Conservation (phyloP, 1,140 invertebrate genomes). For the Trichomalopsis sarcophagae region DNA sequence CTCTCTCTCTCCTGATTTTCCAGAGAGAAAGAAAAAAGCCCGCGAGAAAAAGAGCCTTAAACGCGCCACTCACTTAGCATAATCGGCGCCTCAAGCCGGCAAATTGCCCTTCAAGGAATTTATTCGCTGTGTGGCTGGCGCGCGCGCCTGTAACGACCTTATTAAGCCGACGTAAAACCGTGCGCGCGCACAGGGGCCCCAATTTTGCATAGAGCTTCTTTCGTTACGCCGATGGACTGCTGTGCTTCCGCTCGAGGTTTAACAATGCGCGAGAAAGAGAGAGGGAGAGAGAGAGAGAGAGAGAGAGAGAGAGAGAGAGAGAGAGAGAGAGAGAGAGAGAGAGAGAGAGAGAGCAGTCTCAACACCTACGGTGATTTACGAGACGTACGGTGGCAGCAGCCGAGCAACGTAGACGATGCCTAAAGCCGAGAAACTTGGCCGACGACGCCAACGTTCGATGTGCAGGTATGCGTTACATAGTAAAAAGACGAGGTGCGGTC, state of each 20-base stretch:
- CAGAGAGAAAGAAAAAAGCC: background rate
- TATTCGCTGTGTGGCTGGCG: slow-evolving; percentile 19
- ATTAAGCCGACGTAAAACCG: slow-evolving; percentile 42
- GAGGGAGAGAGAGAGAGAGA: too few species aligned
- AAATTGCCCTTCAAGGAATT: slow-evolving; percentile 48
- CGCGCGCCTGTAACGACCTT: slow-evolving; percentile 32
- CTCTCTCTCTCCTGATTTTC: background rate
- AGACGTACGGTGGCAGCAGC: slow-evolving; percentile 43
- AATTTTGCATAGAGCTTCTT: slow-evolving; percentile 45
- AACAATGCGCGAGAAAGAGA: slow-evolving; percentile 42
- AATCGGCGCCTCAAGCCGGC: slow-evolving; percentile 44
- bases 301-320: too few species aligned
- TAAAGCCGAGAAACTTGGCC: background rate
- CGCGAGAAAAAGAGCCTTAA: slow-evolving; percentile 17
- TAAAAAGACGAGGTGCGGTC: background rate
- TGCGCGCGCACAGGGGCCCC: slow-evolving; percentile 13
- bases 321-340: too few species aligned
- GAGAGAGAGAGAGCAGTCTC: slow-evolving; percentile 50
- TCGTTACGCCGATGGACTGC: slow-evolving; percentile 44
- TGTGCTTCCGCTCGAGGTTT: slow-evolving; percentile 18
- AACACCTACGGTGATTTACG: slow-evolving; percentile 66
- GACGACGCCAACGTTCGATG: background rate
- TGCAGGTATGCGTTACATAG: background rate
- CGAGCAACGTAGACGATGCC: background rate
- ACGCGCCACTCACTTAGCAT: slow-evolving; percentile 40